Conservation (phyloP, 2,797 vertebrate genomes). For the Bradypodion pumilum region DNA sequence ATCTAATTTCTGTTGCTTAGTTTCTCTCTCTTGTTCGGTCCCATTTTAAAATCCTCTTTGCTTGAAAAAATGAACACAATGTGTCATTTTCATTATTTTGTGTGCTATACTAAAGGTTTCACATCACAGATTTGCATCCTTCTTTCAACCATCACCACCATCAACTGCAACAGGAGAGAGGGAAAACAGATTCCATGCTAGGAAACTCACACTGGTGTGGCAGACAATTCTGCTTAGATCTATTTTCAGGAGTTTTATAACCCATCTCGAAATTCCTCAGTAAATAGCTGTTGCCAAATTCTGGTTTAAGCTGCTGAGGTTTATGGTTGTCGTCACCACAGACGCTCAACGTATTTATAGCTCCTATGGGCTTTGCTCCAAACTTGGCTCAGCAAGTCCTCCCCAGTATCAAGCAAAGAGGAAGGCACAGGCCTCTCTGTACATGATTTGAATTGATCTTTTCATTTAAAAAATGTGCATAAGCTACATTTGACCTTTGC, state of each 20-base stretch:
- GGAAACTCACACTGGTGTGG: conserved; percentile 13
- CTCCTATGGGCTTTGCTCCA: conserved; percentile 12
- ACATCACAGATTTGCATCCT: not conserved
- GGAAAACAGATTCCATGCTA: conserved; percentile 17
- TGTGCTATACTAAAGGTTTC: not conserved
- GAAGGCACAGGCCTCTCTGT: not conserved
- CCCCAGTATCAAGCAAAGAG: conserved; percentile 13
- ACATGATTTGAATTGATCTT: not conserved
- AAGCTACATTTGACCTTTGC: not conserved
- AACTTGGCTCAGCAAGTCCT: conserved; percentile 12
- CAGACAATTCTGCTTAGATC: conserved; percentile 17
- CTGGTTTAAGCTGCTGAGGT: conserved; percentile 34
- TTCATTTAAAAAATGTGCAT: not conserved
- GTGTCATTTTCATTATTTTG: not conserved
- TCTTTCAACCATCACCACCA: not conserved
- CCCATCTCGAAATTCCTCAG: conserved; percentile 30
- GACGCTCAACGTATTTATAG: conserved; percentile 35
- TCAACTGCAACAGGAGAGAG: not conserved
- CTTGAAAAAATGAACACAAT: not conserved
- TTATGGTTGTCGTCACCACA: conserved; percentile 33
- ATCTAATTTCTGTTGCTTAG: not conserved
- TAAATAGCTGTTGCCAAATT: conserved; percentile 27
- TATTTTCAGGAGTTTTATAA: conserved; percentile 45
- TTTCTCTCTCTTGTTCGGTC: not conserved
- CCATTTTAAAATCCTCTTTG: not conserved